These are phyloP conservation scores for Papio anubis DNA, from an alignment of 2,113 vertebrate genomes.

Conservation along the genomic window DNA sequence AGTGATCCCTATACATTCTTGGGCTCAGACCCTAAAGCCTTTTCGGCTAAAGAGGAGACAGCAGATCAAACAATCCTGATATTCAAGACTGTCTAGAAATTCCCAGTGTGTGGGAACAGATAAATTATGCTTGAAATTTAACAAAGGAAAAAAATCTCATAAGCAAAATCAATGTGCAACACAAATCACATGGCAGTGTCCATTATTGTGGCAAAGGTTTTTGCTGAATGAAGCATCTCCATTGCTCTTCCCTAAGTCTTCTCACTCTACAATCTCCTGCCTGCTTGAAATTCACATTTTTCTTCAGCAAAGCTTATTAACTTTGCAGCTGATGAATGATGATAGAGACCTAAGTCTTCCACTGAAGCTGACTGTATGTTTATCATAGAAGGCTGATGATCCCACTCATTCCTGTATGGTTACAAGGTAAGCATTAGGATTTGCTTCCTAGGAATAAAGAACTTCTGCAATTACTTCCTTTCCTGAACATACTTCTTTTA, in stretches of 20 bases:
- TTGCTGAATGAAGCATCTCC: not conserved
- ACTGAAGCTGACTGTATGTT: not conserved
- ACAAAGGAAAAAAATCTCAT: constrained; percentile 12
- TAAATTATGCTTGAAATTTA: constrained; percentile 14
- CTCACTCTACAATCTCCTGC: not conserved
- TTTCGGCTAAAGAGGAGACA: not conserved
- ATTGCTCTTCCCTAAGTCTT: not conserved
- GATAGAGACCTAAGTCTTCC: constrained; percentile 8
- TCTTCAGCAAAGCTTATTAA: not conserved
- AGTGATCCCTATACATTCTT: not conserved
- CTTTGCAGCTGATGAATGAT: not conserved
- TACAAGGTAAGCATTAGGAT: constrained; percentile 8
- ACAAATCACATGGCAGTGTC: not conserved
- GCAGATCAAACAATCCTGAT: not conserved
- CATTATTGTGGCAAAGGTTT: not conserved
- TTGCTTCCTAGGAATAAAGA: constrained; percentile 9
- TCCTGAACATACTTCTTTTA: not conserved
- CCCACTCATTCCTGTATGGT: not conserved
- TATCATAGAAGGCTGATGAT: not conserved
- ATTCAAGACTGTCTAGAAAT: constrained; percentile 2
- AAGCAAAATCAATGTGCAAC: constrained; percentile 29
- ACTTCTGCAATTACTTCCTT: not conserved
- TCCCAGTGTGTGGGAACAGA: not conserved
- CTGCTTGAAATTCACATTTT: constrained; percentile 36
- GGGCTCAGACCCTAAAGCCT: not conserved